Conservation (phyloP, 2,888 invertebrate genomes). For the Tryphoninae sp. region DNA sequence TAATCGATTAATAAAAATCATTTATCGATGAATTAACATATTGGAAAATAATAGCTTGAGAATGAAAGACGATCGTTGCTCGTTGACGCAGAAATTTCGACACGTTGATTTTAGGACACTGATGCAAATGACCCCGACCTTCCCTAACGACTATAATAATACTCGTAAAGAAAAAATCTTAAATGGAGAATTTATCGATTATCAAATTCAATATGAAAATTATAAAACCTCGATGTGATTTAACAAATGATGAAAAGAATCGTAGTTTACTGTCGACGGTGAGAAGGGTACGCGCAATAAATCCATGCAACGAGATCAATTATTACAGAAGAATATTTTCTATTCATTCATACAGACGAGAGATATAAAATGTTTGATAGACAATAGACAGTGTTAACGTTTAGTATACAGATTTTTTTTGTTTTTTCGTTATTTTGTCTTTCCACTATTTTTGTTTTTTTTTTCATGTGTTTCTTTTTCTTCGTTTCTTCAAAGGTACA, state of each 20-base stretch:
- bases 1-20: too few species aligned
- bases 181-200: too few species aligned
- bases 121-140: too few species aligned
- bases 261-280: not conserved
- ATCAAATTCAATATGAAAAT: too few species aligned
- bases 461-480: constrained; percentile 29
- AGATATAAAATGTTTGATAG: constrained; percentile 78
- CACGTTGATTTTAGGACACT: too few species aligned
- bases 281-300: constrained; percentile 6
- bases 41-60: too few species aligned
- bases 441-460: constrained; percentile 42
- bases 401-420: constrained; percentile 71
- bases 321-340: constrained; percentile 77
- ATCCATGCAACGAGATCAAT: constrained; percentile 22
- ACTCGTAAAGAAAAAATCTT: too few species aligned
- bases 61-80: too few species aligned
- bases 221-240: not conserved
- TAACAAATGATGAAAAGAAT: not conserved
- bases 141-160: too few species aligned
- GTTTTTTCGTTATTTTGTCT: constrained; percentile 56
- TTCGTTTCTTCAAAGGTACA: constrained; percentile 51
- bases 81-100: too few species aligned
- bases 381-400: constrained; percentile 75
- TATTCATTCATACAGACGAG: constrained; percentile 77
- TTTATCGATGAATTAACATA: too few species aligned